phyloP scores from a whole-genome alignment of 2,113 vertebrate genomes.

The Onychostoma macrolepis region DNA sequence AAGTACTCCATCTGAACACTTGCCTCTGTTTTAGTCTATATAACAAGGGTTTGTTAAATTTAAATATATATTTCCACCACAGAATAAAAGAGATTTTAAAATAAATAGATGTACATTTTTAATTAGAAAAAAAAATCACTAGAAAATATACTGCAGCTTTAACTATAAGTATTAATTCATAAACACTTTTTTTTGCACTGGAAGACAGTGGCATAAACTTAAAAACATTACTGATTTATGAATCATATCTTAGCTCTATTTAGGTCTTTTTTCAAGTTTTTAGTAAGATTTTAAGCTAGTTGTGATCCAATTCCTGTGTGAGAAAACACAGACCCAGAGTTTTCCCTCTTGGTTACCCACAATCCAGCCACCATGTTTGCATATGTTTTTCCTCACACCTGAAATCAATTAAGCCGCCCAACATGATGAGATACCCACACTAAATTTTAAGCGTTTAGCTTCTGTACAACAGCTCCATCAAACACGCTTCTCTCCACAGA shows the following conservation, averaged over 20 bases:
- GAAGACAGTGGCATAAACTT: not conserved
- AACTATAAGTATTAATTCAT: not conserved
- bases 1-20: not conserved
- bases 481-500: not conserved
- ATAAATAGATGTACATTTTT: not conserved
- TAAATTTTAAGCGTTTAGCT: not conserved
- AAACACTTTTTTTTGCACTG: not conserved
- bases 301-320: not conserved
- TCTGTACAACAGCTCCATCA: not conserved
- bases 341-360: constrained; percentile 7
- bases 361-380: constrained; percentile 14
- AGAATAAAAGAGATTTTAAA: not conserved
- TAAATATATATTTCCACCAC: not conserved
- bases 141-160: not conserved
- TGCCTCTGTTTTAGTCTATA: constrained; percentile 3
- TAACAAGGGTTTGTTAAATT: not conserved
- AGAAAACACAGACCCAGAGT: constrained; percentile 13
- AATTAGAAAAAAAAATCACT: not conserved
- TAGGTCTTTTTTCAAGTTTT: not conserved
- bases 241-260: not conserved
- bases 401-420: not conserved
- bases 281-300: not conserved
- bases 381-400: constrained; percentile 18
- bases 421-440: not conserved
- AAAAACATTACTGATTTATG: not conserved